A percentile compares a stretch with the other conserved stretches of the same genome.
phyloP scores from a whole-genome alignment of 2,113 vertebrate genomes.

The Scolopax mira region DNA sequence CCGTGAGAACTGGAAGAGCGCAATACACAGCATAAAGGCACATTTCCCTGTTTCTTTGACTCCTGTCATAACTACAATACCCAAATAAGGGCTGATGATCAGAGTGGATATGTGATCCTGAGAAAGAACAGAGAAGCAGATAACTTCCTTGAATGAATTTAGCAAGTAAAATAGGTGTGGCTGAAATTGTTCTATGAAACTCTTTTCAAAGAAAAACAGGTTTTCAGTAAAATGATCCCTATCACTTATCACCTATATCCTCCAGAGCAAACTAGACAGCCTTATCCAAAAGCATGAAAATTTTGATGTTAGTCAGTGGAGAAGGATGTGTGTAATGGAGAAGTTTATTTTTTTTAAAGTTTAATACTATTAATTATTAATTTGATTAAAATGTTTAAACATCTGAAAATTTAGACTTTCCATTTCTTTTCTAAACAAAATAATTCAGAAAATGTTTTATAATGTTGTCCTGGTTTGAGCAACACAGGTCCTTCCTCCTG shows the following conservation, averaged over 20 bases:
- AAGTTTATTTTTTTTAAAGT: not conserved
- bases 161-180: not conserved
- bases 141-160: not conserved
- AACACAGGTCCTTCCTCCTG: too few relatives aligned
- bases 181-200: not conserved
- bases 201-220: not conserved
- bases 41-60: not conserved
- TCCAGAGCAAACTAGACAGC: not conserved
- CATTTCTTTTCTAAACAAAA: not conserved
- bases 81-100: not conserved
- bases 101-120: not conserved
- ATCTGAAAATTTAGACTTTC: not conserved
- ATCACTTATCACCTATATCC: not conserved
- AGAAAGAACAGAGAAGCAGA: not conserved
- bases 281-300: not conserved
- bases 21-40: not conserved
- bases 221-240: not conserved
- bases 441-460: not conserved
- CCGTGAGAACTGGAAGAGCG: not conserved
- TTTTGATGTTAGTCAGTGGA: accelerated
- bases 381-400: not conserved
- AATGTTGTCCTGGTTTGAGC: too few relatives aligned
- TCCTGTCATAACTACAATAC: not conserved
- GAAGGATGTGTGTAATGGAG: accelerated
- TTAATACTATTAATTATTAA: not conserved